Conservation (phyloP, 2,888 invertebrate species). For the Parnassius orleans region DNA sequence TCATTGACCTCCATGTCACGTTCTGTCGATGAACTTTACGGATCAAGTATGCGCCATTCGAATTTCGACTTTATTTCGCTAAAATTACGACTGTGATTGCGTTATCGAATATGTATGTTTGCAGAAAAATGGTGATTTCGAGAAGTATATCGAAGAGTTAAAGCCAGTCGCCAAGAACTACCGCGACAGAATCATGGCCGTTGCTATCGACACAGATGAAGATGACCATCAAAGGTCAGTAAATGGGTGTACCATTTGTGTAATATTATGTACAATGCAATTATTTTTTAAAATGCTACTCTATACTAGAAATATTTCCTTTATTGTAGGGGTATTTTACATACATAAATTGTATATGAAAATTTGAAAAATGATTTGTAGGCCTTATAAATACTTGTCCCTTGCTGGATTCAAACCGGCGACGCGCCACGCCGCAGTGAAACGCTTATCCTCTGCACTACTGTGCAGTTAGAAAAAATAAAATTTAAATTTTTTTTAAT, state of each 20-base stretch:
- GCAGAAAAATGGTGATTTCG: constrained; percentile 89
- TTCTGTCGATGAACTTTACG: constrained; percentile 23
- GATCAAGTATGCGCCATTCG: neutral
- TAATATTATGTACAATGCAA: no score
- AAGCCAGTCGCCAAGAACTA: constrained; percentile 92
- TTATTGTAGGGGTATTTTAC: no score
- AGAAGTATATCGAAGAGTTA: constrained; percentile 88
- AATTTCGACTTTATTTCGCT: constrained; percentile 9
- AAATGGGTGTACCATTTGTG: neutral
- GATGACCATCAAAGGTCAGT: constrained; percentile 91
- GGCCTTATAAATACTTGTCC: no score
- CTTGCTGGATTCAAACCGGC: no score
- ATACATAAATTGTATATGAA: no score
- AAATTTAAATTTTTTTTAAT: no score
- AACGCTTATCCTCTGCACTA: no score
- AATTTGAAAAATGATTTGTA: no score
- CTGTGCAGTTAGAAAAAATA: no score
- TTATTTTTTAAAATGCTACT: no score
- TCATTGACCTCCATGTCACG: constrained; percentile 21
- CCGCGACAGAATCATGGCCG: constrained; percentile 96
- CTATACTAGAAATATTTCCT: no score
- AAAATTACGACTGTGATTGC: neutral
- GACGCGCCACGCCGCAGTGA: no score
- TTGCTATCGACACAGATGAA: constrained; percentile 96
- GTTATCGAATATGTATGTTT: constrained; percentile 34